Evolutionary conservation across 1,140 invertebrate genomes (phyloP).

Genomic region (Papilio polytes): DNA sequence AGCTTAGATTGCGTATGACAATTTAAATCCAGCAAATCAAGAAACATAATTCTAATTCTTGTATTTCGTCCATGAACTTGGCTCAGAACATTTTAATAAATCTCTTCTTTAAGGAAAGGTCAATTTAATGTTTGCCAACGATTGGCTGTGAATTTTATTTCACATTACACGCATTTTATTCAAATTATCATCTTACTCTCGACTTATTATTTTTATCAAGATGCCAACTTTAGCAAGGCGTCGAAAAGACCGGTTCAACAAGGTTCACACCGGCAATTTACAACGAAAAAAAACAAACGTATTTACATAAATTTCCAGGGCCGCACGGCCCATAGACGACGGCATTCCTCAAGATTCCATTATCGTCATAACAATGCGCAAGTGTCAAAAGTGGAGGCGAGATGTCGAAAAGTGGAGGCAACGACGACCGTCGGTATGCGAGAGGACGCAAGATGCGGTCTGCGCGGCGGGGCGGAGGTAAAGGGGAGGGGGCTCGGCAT

Average conservation of each 20-base stretch:
- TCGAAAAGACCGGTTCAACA: conserved; percentile 39
- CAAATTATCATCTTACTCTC: conserved; percentile 31
- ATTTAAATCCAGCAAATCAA: too few species aligned
- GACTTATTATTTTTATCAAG: conserved; percentile 34
- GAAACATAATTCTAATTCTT: too few species aligned
- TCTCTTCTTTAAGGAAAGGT: neutral
- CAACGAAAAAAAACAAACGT: conserved; percentile 35
- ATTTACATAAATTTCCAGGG: conserved; percentile 39
- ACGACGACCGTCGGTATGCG: conserved; percentile 76
- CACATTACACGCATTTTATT: conserved; percentile 21
- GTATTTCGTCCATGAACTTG: neutral
- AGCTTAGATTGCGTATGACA: too few species aligned
- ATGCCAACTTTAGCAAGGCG: conserved; percentile 38
- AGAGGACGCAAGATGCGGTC: conserved; percentile 79
- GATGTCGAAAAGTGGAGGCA: conserved; percentile 81
- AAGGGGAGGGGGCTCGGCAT: conserved; percentile 80
- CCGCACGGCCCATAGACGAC: conserved; percentile 30
- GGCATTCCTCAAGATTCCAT: conserved; percentile 53
- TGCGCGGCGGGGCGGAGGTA: conserved; percentile 62
- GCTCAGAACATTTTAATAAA: neutral
- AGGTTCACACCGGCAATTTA: conserved; percentile 32
- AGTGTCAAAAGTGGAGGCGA: conserved; percentile 77
- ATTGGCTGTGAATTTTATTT: conserved; percentile 7
- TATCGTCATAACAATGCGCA: conserved; percentile 66
- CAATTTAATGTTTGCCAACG: neutral